These are phyloP conservation scores for Callosobruchus maculatus DNA, from an alignment of 2,888 invertebrate genomes.

Conservation along the genomic window DNA sequence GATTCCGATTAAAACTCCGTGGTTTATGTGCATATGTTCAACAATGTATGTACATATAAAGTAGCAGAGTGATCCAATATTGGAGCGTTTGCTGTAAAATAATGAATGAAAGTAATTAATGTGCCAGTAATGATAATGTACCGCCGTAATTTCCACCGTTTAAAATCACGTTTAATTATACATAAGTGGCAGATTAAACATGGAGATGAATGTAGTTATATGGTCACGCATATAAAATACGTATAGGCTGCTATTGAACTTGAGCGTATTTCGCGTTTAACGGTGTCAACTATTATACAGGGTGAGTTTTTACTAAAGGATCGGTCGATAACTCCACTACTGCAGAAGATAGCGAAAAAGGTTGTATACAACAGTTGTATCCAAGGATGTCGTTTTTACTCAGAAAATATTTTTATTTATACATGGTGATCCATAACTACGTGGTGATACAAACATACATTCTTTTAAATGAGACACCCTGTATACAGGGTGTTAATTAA, in stretches of 20 bases:
- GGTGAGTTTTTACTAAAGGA: no score
- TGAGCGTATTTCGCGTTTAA: background rate
- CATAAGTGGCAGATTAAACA: background rate
- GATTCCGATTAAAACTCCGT: no score
- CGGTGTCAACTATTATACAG: background rate
- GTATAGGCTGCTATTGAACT: background rate
- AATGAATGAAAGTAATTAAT: background rate
- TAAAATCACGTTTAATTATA: background rate
- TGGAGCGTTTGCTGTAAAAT: background rate
- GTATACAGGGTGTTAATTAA: no score
- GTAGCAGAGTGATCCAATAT: background rate
- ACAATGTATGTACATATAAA: background rate
- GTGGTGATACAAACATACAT: no score
- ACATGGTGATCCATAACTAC: no score
- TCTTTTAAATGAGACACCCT: no score
- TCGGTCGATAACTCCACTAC: no score
- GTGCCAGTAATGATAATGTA: background rate
- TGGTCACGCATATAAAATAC: background rate
- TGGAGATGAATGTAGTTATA: background rate
- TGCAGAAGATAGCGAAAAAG: no score
- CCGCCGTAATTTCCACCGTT: background rate
- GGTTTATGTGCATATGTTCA: background rate
- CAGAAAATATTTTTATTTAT: no score
- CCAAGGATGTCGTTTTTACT: no score
- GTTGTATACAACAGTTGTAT: no score